Evolutionary conservation across 2,113 vertebrate species (phyloP).

Genomic region (Hyaena hyaena): DNA sequence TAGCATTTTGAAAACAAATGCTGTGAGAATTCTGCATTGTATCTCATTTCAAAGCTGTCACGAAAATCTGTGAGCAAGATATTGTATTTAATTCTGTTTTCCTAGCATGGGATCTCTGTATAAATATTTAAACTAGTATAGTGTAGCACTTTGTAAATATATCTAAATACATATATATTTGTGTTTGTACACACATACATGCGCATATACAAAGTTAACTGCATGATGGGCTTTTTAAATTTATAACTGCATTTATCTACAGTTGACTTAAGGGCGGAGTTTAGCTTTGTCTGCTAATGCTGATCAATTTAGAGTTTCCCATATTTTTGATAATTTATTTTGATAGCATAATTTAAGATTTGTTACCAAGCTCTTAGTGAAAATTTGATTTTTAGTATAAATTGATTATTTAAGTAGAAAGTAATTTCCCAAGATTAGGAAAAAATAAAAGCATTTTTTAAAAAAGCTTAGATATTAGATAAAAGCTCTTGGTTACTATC

Average conservation of each 20-base stretch:
- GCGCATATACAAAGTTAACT: conserved; percentile 46
- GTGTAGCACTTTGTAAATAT: conserved; percentile 66
- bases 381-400: conserved; percentile 40
- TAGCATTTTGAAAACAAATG: conserved; percentile 60
- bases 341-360: conserved; percentile 6
- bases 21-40: conserved; percentile 66
- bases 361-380: background rate
- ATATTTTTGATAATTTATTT: conserved; percentile 58
- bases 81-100: conserved; percentile 76
- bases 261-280: background rate
- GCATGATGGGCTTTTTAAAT: background rate
- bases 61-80: conserved; percentile 67
- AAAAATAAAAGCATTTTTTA: conserved; percentile 15
- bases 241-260: conserved; percentile 31
- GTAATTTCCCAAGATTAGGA: conserved; percentile 40
- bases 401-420: background rate
- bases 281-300: conserved; percentile 35
- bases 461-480: background rate
- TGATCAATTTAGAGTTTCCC: background rate
- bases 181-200: conserved; percentile 29
- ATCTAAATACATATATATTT: conserved; percentile 42
- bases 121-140: conserved; percentile 75
- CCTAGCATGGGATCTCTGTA: conserved; percentile 45
- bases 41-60: conserved; percentile 72
- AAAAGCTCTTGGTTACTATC: background rate